Evolutionary conservation across 2,797 vertebrate species (phyloP), one percentile per base, ranked within the genome.

Genomic region (Liparis tanakae): DNA sequence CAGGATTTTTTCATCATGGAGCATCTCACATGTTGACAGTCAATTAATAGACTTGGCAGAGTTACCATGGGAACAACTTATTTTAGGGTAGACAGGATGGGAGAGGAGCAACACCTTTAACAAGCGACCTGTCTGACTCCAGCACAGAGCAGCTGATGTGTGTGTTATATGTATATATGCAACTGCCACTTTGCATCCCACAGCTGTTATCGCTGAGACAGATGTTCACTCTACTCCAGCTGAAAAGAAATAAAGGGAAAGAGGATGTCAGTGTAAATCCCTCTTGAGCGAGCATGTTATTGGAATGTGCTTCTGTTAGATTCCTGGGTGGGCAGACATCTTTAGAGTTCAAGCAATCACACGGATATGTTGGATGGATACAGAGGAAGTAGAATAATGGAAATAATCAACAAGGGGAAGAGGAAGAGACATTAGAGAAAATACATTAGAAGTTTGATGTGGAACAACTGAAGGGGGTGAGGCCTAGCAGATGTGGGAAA

Each of bases 11-110:
- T 56, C 60, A 64, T 72, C 55, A 15, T 22, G 54, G 51, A 74
- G 59, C 43, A 74, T 86, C 67, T 64, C 72, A 79, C 69, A 56
- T 74, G 87, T 79, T 81, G 82, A 87, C 76, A 83, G 66, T 69
- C 74, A 80, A 85, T 87, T 87, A 87, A 84, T 80, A 83, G 76
- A 75, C 36, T 58, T 66, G 56, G 53, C 18, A 54, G 72, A 17
- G 84, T 90, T 84, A 66, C 90, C 80, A 91, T 91, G 86, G 88
- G 67, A 90, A 89, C 85, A 66, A 54, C 66, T 87, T 87, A n/a
- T 87, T 89, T 79, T 72, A 54, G 59, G 81, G 53, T 54, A 56
- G 63, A 69, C 25, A 20, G 33, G 75, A 75, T 9, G 8, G 59
- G 55, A 71, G 41, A 25, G 22, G 18, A 72, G 41, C 44, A 74